phyloP scores from a whole-genome alignment of 2,888 invertebrate species.

The Onthophagus sagittarius region DNA sequence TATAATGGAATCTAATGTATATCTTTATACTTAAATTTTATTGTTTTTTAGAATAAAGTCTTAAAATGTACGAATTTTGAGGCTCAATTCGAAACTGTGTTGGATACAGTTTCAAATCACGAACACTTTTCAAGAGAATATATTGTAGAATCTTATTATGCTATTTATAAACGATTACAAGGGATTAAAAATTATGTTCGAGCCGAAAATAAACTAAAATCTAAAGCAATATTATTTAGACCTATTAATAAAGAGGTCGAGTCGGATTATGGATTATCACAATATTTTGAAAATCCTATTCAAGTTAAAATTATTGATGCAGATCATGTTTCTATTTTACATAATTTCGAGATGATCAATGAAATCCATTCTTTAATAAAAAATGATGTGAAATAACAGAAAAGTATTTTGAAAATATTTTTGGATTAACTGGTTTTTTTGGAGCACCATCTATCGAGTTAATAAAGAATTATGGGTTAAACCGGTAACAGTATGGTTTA shows the following conservation, averaged over 20 bases:
- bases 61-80: background rate
- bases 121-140: constrained; percentile 3
- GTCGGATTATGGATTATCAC: constrained; percentile 63
- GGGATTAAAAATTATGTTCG: constrained; percentile 53
- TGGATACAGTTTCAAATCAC: background rate
- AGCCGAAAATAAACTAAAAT: constrained; percentile 43
- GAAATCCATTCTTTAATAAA: background rate
- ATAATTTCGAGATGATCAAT: constrained; percentile 57
- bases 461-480: too few relatives aligned
- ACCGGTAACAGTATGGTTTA: too few relatives aligned
- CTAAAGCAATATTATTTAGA: constrained; percentile 60
- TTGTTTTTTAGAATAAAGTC: background rate
- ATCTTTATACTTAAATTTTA: background rate
- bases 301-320: constrained; percentile 64
- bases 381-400: background rate
- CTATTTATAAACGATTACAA: constrained; percentile 53
- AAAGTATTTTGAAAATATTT: background rate
- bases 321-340: constrained; percentile 66
- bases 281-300: constrained; percentile 54
- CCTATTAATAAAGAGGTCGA: constrained; percentile 59
- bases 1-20: background rate
- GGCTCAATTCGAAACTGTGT: background rate
- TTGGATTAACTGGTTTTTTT: background rate
- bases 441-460: too few relatives aligned
- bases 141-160: constrained; percentile 1